phyloP scores from a whole-genome alignment of 2,888 invertebrate genomes.

The Drosophila subquinaria region DNA sequence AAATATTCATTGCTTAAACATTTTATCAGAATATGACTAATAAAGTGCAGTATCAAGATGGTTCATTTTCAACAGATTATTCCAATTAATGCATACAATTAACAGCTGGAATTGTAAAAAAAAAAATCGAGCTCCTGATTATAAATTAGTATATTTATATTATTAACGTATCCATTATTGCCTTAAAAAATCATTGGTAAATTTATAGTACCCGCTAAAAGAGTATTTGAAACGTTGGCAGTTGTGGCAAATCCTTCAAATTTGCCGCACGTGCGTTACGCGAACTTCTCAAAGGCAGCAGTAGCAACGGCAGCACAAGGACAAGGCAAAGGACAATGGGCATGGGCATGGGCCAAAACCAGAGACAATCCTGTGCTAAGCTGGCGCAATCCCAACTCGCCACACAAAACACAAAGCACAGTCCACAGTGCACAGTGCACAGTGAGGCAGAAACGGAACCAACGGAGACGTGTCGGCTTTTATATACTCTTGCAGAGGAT shows the following conservation, averaged over 20 bases:
- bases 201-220: not conserved
- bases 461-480: slow-evolving; percentile 9
- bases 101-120: too few species aligned
- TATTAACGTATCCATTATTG: not conserved
- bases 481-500: not conserved
- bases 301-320: not conserved
- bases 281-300: slow-evolving; percentile 32
- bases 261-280: slow-evolving; percentile 51
- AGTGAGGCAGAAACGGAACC: slow-evolving; percentile 10
- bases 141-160: too few species aligned
- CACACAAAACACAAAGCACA: slow-evolving; percentile 26
- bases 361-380: slow-evolving; percentile 68
- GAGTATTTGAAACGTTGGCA: slow-evolving; percentile 8
- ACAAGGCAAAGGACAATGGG: slow-evolving; percentile 14
- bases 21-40: too few species aligned
- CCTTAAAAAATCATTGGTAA: not conserved
- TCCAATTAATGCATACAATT: not conserved
- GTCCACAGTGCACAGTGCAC: slow-evolving; percentile 19
- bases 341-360: slow-evolving; percentile 42
- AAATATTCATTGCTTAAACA: too few species aligned
- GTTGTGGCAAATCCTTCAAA: slow-evolving; percentile 52
- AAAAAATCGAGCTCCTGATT: too few species aligned
- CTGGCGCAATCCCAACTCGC: slow-evolving; percentile 43
- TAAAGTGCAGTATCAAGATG: not conserved
- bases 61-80: not conserved